These are phyloP conservation scores for Trichomalopsis sarcophagae DNA, from an alignment of 1,140 invertebrate species.

Conservation along the genomic window DNA sequence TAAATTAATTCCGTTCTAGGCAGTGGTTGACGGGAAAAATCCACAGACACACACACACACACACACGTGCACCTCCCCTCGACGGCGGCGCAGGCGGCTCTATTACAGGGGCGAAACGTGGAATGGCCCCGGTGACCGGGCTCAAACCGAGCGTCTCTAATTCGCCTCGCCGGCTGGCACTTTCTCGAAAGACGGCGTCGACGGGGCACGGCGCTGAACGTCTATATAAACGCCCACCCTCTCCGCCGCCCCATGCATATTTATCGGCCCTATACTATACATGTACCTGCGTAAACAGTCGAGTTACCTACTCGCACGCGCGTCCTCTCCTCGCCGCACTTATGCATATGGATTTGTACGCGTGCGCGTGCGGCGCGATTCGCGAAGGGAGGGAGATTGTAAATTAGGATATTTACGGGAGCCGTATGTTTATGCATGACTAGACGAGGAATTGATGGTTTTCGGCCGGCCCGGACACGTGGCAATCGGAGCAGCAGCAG, in stretches of 20 bases:
- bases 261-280: slow-evolving; percentile 4
- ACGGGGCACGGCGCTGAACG: neutral
- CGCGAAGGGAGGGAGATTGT: neutral
- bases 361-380: no score
- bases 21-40: neutral
- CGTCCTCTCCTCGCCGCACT: neutral
- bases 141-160: slow-evolving; percentile 25
- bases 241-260: slow-evolving; percentile 5
- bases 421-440: neutral
- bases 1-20: no score
- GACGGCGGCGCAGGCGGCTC: no score
- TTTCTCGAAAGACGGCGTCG: neutral
- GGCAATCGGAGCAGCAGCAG: neutral
- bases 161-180: neutral
- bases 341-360: slow-evolving; percentile 40
- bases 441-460: slow-evolving; percentile 38
- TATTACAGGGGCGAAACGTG: no score
- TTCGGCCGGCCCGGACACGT: neutral
- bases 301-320: neutral
- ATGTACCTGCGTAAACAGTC: neutral
- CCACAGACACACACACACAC: neutral
- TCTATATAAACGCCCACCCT: slow-evolving; percentile 10
- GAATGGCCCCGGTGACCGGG: neutral
- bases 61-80: neutral
- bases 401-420: slow-evolving; percentile 12